phyloP scores from a whole-genome alignment of 2,888 invertebrate species.

The Zaprionus lineosus region DNA sequence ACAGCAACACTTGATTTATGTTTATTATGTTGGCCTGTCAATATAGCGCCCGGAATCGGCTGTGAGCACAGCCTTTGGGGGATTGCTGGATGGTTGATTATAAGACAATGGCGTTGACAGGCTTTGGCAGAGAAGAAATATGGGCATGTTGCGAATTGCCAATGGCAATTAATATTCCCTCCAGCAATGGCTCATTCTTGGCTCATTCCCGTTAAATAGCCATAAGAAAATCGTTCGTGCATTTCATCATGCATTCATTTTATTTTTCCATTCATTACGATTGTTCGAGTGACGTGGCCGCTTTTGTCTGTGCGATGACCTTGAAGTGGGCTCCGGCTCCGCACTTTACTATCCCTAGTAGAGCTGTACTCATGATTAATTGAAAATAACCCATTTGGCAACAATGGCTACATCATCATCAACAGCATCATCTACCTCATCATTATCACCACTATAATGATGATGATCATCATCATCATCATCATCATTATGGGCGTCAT shows the following conservation, averaged over 20 bases:
- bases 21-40: slow-evolving; percentile 72
- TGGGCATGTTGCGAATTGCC: slow-evolving; percentile 40
- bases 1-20: slow-evolving; percentile 69
- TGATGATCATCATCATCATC: not conserved
- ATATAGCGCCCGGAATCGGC: slow-evolving; percentile 35
- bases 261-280: slow-evolving; percentile 42
- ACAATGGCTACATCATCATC: slow-evolving; percentile 45
- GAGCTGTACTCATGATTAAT: slow-evolving; percentile 54
- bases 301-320: slow-evolving; percentile 42
- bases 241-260: slow-evolving; percentile 61
- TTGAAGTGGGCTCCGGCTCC: slow-evolving; percentile 41
- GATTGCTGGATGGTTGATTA: slow-evolving; percentile 40
- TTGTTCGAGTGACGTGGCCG: slow-evolving; percentile 41
- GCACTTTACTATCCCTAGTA: slow-evolving; percentile 1
- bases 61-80: not conserved
- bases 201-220: not conserved
- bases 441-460: not conserved
- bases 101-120: slow-evolving; percentile 71
- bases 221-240: slow-evolving; percentile 36
- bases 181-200: not conserved
- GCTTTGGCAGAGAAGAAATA: slow-evolving; percentile 44
- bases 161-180: slow-evolving; percentile 63
- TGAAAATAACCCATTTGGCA: slow-evolving; percentile 60
- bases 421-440: slow-evolving; percentile 22
- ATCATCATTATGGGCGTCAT: not conserved